Conservation (phyloP, 1,140 invertebrate genomes). For the Trichomalopsis sarcophagae region DNA sequence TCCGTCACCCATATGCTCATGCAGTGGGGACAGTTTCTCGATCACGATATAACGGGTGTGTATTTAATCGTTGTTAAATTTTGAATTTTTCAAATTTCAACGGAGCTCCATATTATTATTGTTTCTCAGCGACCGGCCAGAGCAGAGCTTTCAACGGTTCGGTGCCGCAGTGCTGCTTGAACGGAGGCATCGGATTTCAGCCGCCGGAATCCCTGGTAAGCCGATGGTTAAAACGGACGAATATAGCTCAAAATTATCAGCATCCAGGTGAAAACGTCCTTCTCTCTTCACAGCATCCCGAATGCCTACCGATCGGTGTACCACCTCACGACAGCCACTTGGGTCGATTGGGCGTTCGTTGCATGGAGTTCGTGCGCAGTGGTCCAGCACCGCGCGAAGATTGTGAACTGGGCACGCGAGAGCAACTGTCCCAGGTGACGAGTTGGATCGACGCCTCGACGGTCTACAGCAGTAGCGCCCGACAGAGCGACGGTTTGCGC, state of each 20-base stretch:
- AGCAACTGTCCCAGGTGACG: slow-evolving; percentile 88
- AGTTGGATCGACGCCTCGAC: slow-evolving; percentile 94
- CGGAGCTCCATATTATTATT: no score
- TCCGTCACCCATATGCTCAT: slow-evolving; percentile 86
- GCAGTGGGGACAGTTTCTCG: slow-evolving; percentile 91
- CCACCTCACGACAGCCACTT: slow-evolving; percentile 84
- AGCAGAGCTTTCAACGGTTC: slow-evolving; percentile 86
- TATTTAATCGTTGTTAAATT: slow-evolving; percentile 57
- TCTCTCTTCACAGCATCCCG: slow-evolving; percentile 80
- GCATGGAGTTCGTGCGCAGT: slow-evolving; percentile 85
- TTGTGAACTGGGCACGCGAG: slow-evolving; percentile 82
- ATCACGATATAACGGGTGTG: slow-evolving; percentile 86
- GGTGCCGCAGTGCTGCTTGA: slow-evolving; percentile 85
- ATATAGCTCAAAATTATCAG: slow-evolving; percentile 6
- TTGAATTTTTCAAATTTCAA: slow-evolving; percentile 23
- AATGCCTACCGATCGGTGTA: slow-evolving; percentile 88
- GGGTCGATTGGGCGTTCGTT: slow-evolving; percentile 80
- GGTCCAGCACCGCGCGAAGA: slow-evolving; percentile 82
- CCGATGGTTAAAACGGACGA: slow-evolving; percentile 17
- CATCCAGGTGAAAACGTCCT: not conserved
- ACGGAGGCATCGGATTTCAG: slow-evolving; percentile 78
- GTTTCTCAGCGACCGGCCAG: slow-evolving; percentile 70
- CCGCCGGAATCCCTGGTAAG: slow-evolving; percentile 78
- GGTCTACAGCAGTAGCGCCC: slow-evolving; percentile 91
- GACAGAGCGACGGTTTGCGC: slow-evolving; percentile 83